Evolutionary conservation across 2,113 vertebrate genomes (phyloP).

Genomic region (Xyrauchen texanus): DNA sequence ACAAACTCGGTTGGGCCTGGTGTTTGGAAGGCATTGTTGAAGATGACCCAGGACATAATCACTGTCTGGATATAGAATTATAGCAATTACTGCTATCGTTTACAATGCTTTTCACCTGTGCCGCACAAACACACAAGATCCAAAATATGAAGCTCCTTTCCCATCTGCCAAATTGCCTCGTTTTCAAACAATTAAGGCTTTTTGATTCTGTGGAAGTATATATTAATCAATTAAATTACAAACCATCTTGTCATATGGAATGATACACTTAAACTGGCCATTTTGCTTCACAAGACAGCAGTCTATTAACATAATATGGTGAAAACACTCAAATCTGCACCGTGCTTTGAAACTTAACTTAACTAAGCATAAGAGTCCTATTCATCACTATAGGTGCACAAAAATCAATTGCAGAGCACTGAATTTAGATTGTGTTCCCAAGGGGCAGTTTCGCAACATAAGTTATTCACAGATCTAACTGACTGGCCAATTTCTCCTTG

Average conservation of each 20-base stretch:
- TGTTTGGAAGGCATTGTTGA: slow-evolving; percentile 37
- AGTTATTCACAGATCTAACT: slow-evolving; percentile 36
- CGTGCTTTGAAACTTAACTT: background rate
- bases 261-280: background rate
- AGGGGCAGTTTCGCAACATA: slow-evolving; percentile 18
- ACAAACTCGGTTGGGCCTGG: slow-evolving; percentile 40
- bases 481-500: slow-evolving; percentile 32
- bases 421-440: slow-evolving; percentile 6
- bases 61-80: slow-evolving; percentile 38
- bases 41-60: slow-evolving; percentile 35
- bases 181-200: background rate
- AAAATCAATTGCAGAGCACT: background rate
- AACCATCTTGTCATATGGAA: background rate
- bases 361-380: background rate
- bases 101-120: slow-evolving; percentile 47
- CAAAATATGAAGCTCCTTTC: slow-evolving; percentile 15
- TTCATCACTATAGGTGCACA: background rate
- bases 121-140: slow-evolving; percentile 14
- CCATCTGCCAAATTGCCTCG: slow-evolving; percentile 35
- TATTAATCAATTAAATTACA: background rate
- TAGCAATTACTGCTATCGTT: slow-evolving; percentile 67
- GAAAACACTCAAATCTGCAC: background rate
- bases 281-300: background rate
- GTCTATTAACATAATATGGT: background rate
- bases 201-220: background rate